Base-by-base conservation (phyloP, 2,113 vertebrate species). In the Mionectes macconnelli region DNA sequence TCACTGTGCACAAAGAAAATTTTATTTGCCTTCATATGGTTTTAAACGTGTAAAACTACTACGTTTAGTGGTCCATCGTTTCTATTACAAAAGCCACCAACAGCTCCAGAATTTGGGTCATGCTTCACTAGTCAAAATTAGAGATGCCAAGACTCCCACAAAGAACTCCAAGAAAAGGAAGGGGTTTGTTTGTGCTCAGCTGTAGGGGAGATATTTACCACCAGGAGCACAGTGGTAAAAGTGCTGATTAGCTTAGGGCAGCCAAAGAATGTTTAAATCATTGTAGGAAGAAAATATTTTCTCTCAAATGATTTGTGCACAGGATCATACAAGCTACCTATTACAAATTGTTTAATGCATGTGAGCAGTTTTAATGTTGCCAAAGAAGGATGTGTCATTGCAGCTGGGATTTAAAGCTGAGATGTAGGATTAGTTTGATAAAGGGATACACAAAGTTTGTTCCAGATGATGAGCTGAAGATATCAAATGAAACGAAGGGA, bases 121-220 rank as follows among this genome's bases (percentile, higher is more conserved):
- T 14, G 7, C 10, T 45, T 90, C 30, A 27, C 0, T 11, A 14
- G 63, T 74, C 75, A 23, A 15, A 67, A 74, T 2, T 33, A 17
- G 24, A 86, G 13, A 49, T 42, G 18, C 8, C 68, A 75, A 45
- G 31, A 44, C 3, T 37, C 1, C 0, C 11, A 24, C 28, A 23
- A 75, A 88, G 39, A 49, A 49, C 37, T 25, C 8, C 8, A 72
- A 11, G 15, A 74, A 12, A 67, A 74, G 60, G 6, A 75, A n/a
- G 2, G 3, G 4, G 12, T 67, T 78, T 49, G 6, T 53, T 75
- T 82, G 15, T 0, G 0, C 5, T 62, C 19, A 44, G 3, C 15
- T 73, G 16, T 16, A 31, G 10, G 8, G 3, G 25, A 8, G 2
- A 42, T 60, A 55, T 18, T 39, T 76, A 6, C 13, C 31, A 20